Evolutionary conservation across 2,797 vertebrate genomes (phyloP).

Genomic region (Poeciliopsis turneri): DNA sequence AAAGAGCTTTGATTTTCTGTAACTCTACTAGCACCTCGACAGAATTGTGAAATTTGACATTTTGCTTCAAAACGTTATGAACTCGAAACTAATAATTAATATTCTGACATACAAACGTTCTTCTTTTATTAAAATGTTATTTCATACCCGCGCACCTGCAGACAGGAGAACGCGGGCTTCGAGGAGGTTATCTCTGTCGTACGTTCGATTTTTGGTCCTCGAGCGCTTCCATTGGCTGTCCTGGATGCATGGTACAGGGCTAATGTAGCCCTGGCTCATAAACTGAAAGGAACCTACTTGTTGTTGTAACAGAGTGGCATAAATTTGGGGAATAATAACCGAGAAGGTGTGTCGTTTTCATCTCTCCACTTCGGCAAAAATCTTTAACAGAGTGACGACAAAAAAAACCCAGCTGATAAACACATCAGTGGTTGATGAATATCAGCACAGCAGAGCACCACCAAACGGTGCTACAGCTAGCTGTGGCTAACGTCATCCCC

Average conservation of each 20-base stretch:
- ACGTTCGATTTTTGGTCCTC: not conserved
- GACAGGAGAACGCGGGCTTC: too few relatives aligned
- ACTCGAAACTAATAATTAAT: not conserved
- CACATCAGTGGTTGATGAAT: not conserved
- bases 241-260: conserved; percentile 1
- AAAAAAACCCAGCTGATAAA: conserved; percentile 1
- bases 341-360: conserved; percentile 24
- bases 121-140: not conserved
- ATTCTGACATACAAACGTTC: not conserved
- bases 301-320: not conserved
- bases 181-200: not conserved
- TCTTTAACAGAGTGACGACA: not conserved
- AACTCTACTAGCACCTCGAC: not conserved
- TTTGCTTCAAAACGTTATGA: not conserved
- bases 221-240: not conserved
- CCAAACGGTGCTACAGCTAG: conserved; percentile 32
- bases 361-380: not conserved
- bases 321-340: not conserved
- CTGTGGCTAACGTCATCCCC: conserved; percentile 18
- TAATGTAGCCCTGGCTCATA: conserved; percentile 3
- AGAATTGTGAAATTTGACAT: not conserved
- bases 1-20: not conserved
- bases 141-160: not conserved
- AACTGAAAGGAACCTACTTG: not conserved
- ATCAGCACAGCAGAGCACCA: conserved; percentile 1